A percentile compares a stretch with the other conserved stretches of the same genome.
phyloP scores from a whole-genome alignment of 2,113 vertebrate species.

The Brachypodius melanocephalos region DNA sequence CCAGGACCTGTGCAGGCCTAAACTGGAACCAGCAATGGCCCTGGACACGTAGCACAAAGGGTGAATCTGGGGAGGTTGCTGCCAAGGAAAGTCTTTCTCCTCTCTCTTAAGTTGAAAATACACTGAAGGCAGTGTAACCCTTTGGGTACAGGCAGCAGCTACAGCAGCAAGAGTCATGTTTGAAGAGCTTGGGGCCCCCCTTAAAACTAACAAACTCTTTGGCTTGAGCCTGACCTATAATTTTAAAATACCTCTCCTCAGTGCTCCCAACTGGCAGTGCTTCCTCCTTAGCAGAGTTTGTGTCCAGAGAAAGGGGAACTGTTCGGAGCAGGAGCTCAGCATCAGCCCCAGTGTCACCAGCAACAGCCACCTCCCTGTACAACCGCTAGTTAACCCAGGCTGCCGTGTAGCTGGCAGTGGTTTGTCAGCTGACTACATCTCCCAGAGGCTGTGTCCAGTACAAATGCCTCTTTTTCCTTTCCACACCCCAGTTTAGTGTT shows the following conservation, averaged over 20 bases:
- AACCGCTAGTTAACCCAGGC: not conserved
- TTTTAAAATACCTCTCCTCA: not conserved
- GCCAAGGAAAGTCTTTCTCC: not conserved
- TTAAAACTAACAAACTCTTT: not conserved
- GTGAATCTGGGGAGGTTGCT: not conserved
- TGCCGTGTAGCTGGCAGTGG: rapidly evolving
- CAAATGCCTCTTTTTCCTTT: not conserved
- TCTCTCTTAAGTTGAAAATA: constrained; percentile 5
- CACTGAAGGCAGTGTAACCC: not conserved
- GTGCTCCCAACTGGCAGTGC: not conserved
- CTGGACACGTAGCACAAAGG: not conserved
- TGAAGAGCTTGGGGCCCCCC: not conserved
- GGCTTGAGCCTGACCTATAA: not conserved
- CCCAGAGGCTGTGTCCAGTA: not conserved
- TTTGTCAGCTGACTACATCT: not conserved
- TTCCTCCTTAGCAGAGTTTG: not conserved
- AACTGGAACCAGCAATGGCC: not conserved
- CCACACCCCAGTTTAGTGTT: not conserved
- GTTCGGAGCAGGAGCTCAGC: not conserved
- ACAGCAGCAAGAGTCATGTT: not conserved
- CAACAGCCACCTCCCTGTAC: not conserved
- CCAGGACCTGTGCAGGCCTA: not conserved
- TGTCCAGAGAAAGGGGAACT: not conserved
- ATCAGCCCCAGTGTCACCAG: not conserved
- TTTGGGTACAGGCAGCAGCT: not conserved